phyloP scores from a whole-genome alignment of 1,140 invertebrate genomes.

The Drosophila cardini region DNA sequence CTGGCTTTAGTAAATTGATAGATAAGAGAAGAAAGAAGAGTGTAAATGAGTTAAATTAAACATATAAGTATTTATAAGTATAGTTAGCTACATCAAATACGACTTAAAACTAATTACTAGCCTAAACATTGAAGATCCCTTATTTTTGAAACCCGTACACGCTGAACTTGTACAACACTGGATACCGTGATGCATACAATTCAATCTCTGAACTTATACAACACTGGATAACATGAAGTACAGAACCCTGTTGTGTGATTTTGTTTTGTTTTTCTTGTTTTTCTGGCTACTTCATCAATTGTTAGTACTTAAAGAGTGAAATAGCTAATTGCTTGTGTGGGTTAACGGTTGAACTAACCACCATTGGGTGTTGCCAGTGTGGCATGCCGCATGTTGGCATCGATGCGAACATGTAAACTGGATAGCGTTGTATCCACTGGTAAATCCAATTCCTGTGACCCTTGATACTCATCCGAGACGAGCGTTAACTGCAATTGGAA shows the following conservation, averaged over 20 bases:
- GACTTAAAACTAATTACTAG: constrained; percentile 38
- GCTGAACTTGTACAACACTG: constrained; percentile 39
- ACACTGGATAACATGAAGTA: constrained; percentile 4
- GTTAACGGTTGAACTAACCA: constrained; percentile 76
- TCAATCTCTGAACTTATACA: neutral
- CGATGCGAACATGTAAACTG: constrained; percentile 80
- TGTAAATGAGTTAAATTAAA: constrained; percentile 40
- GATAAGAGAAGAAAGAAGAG: constrained; percentile 1
- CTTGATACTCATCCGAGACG: constrained; percentile 75
- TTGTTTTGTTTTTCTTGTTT: constrained; percentile 13
- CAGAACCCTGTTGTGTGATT: constrained; percentile 15
- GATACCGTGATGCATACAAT: constrained; percentile 19
- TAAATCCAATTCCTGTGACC: constrained; percentile 77
- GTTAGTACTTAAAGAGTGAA: constrained; percentile 45
- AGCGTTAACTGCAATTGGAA: constrained; percentile 69
- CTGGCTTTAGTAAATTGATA: constrained; percentile 24
- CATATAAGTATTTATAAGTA: constrained; percentile 26
- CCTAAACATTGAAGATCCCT: constrained; percentile 50
- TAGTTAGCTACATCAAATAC: constrained; percentile 42
- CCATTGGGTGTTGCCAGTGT: constrained; percentile 81
- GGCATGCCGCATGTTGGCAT: constrained; percentile 77
- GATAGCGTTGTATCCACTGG: constrained; percentile 80
- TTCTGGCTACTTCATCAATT: constrained; percentile 11
- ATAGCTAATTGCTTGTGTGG: constrained; percentile 21
- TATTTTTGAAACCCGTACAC: constrained; percentile 39